Evolutionary conservation across 2,888 invertebrate genomes (phyloP), one percentile per base, ranked within the genome.

Genomic region (Polyommatus iphigenia): DNA sequence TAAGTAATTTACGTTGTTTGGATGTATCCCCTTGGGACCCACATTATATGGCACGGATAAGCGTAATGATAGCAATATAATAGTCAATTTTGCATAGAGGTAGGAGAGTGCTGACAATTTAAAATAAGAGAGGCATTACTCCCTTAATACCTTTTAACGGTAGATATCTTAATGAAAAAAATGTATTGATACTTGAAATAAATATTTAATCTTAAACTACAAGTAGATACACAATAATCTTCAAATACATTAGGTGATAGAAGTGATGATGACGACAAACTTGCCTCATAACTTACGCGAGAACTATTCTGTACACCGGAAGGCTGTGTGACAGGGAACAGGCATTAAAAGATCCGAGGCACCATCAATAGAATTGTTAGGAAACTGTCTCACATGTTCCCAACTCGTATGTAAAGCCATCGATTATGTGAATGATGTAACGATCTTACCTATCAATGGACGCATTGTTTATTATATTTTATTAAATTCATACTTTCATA

Each of bases 1-100:
- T 67, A 67, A 67, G 29, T 67, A 67, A 67, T 67, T 67, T 67
- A 67, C 29, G 29, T 67, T 67, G 67, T 67, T 32, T 67, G 67
- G 29, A 32, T 67, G 62, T 24, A 24, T 62, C 29, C 67, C 8
- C 67, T 67, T 29, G 29, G 67, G 67, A 67, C 29, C 29, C 29
- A 29, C 29, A 67, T 67, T 59, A 18, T 54, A 13, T 4, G 20
- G 62, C 4, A 67, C 67, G 29, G 29, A 67, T 67, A 29, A 13
- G 20, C 20, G 59, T 24, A 24, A 59, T 59, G 10, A 59, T 24
- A 24, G 24, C 67, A 67, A 5, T 15, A 29, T 67, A 5, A 67
- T 32, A 32, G 29, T 29, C 29, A 67, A 67, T 24, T 67, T 67
- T 32, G 29, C 67, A 32, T 67, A 18, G 6, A 13, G 7, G 6